phyloP scores from a whole-genome alignment of 2,888 invertebrate species.

The Belgica antarctica region DNA sequence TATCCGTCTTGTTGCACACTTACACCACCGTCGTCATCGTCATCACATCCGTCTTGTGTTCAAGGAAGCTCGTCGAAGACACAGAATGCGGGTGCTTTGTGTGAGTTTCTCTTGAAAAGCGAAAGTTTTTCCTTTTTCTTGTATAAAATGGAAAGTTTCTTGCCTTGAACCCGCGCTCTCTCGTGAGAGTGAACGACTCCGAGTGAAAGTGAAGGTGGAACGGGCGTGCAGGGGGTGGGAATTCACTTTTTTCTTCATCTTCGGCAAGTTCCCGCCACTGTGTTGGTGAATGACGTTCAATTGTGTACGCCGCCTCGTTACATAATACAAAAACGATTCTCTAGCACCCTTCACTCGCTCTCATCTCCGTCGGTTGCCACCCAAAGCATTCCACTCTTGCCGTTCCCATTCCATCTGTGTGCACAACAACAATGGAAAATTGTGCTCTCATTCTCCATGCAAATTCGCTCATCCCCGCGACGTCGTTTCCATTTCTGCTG shows the following conservation, averaged over 20 bases:
- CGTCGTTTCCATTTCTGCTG: background rate
- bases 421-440: slow-evolving; percentile 30
- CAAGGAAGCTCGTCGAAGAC: slow-evolving; percentile 17
- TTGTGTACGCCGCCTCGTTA: slow-evolving; percentile 21
- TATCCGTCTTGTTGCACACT: slow-evolving; percentile 24
- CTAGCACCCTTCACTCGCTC: slow-evolving; percentile 25
- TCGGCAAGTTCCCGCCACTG: slow-evolving; percentile 17
- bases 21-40: background rate
- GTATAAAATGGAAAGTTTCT: slow-evolving; percentile 38
- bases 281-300: slow-evolving; percentile 25
- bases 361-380: slow-evolving; percentile 5
- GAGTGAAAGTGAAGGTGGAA: slow-evolving; percentile 35
- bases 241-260: slow-evolving; percentile 36
- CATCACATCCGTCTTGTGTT: background rate
- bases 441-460: slow-evolving; percentile 24
- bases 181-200: slow-evolving; percentile 15
- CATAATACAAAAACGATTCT: slow-evolving; percentile 19
- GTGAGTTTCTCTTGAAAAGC: slow-evolving; percentile 26
- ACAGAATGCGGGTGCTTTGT: slow-evolving; percentile 34
- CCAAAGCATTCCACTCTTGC: background rate
- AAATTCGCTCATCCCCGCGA: background rate
- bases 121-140: slow-evolving; percentile 33
- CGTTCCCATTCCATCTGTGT: background rate
- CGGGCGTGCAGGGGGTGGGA: slow-evolving; percentile 12
- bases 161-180: slow-evolving; percentile 33